Evolutionary conservation across 1,140 invertebrate species (phyloP), one percentile per base, ranked within the genome.

Genomic region (Drosophila insularis): DNA sequence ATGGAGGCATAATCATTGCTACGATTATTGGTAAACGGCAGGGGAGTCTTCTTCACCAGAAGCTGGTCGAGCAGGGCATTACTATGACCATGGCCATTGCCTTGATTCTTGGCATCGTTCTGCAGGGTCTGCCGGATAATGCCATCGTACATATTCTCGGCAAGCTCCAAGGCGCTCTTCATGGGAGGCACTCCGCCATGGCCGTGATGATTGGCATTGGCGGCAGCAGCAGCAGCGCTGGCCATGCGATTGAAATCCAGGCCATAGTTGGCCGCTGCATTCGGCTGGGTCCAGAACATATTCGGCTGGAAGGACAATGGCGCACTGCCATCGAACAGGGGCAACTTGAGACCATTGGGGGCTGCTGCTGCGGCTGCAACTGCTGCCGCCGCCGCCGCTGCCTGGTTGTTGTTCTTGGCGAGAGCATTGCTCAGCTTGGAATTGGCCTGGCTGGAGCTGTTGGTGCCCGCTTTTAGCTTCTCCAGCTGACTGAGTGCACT

Each of bases 101-200:
- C 50, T 17, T 54, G 67, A 61, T 63, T 63, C 37, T 40, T 50
- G 4, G 40, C 43, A 19, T 54, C 68, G 59, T 63, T 63, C 27
- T 82, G 77, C 94, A 94, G 17, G 93, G 94, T 61, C 94, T 96
- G 96, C 69, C 96, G 93, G 80, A 97, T 97, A 66, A 97, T 95
- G 59, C 95, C 96, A 80, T 97, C 96, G 58, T 17, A 95, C 85
- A 93, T 74, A 14, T 75, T 95, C 93, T 69, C 94, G 89, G 94
- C 92, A 56, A 93, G 92, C 86, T 95, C 54, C 91, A 92, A 32
- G 93, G 90, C 69, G 90, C 72, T 86, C 37, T 86, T 90, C 63
- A 80, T 75, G 66, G 27, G 92, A 8, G 17, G 43, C 43, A 21
- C 43, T 71, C 62, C 63, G 2, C 23, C 77, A 13, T 86, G 78